A percentile compares a stretch with the other conserved stretches of the same genome.
These are phyloP conservation scores for Kryptolebias marmoratus DNA, from an alignment of 2,113 vertebrate species.

Conservation along the genomic window DNA sequence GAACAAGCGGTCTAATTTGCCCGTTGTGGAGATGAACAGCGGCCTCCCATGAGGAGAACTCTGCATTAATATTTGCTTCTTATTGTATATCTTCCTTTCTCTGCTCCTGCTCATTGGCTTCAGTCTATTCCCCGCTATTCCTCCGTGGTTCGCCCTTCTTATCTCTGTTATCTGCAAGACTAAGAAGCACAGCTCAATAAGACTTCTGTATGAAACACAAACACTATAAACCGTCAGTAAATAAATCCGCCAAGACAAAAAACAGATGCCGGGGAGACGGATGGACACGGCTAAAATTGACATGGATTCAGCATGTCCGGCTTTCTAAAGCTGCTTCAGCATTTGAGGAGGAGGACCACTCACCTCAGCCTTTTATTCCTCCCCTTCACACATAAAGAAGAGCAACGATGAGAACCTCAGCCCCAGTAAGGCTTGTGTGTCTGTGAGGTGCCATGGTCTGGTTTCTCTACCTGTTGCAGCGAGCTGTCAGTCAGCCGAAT, in stretches of 20 bases:
- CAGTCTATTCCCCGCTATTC: background rate
- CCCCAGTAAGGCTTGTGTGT: too few species aligned
- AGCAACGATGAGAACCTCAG: too few species aligned
- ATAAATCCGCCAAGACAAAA: constrained; percentile 46
- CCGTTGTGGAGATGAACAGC: constrained; percentile 15
- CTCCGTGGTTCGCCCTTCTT: background rate
- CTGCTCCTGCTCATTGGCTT: background rate
- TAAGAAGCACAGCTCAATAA: constrained; percentile 31
- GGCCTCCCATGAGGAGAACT: constrained; percentile 10
- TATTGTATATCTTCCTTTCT: background rate
- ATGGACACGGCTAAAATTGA: constrained; percentile 12
- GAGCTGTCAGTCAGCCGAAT: too few species aligned
- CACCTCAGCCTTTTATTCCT: too few species aligned
- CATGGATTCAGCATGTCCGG: constrained; percentile 7
- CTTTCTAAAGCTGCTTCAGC: too few species aligned
- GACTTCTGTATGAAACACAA: constrained; percentile 26
- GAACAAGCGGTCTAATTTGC: constrained; percentile 15
- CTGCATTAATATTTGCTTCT: constrained; percentile 20
- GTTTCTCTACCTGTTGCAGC: too few species aligned
- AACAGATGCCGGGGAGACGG: constrained; percentile 29
- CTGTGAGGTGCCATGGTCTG: too few species aligned
- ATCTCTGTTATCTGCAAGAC: constrained; percentile 18
- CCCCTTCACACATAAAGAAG: too few species aligned
- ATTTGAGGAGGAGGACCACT: too few species aligned
- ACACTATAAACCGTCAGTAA: constrained; percentile 34